These are phyloP conservation scores for Heterochromis multidens DNA, from an alignment of 2,113 vertebrate genomes.

Conservation along the genomic window DNA sequence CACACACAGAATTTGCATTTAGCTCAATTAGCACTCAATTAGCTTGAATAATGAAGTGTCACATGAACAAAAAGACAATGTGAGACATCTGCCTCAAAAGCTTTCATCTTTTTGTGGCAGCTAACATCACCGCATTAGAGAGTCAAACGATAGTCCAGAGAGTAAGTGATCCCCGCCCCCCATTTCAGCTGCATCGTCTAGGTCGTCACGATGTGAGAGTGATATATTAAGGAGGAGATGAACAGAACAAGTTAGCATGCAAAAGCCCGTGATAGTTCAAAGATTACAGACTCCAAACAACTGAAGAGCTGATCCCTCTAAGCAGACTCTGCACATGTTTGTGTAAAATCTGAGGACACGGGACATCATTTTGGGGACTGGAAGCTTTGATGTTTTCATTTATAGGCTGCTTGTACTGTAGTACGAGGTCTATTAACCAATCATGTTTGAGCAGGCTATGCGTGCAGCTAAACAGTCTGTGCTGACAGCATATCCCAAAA, in stretches of 20 bases:
- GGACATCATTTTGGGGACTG: no score
- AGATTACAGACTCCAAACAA: background rate
- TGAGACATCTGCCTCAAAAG: conserved; percentile 33
- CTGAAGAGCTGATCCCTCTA: background rate
- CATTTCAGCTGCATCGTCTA: background rate
- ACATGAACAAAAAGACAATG: conserved; percentile 48
- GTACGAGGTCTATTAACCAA: no score
- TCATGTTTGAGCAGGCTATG: no score
- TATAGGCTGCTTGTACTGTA: no score
- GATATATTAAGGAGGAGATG: background rate
- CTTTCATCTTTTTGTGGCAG: conserved; percentile 41
- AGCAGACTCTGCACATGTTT: background rate
- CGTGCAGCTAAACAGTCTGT: no score
- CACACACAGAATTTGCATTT: conserved; percentile 38
- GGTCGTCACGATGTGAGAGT: conserved; percentile 4
- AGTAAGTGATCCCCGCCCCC: background rate
- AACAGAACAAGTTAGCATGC: background rate
- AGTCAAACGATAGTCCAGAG: conserved; percentile 27
- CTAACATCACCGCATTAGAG: conserved; percentile 29
- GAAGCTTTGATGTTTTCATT: no score
- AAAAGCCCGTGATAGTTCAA: background rate
- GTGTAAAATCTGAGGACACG: no score
- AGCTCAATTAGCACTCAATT: conserved; percentile 44
- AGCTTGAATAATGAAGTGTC: conserved; percentile 50
- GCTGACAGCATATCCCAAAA: no score